These are phyloP conservation scores for Rynchops niger DNA, from an alignment of 2,113 vertebrate genomes.

Conservation along the genomic window DNA sequence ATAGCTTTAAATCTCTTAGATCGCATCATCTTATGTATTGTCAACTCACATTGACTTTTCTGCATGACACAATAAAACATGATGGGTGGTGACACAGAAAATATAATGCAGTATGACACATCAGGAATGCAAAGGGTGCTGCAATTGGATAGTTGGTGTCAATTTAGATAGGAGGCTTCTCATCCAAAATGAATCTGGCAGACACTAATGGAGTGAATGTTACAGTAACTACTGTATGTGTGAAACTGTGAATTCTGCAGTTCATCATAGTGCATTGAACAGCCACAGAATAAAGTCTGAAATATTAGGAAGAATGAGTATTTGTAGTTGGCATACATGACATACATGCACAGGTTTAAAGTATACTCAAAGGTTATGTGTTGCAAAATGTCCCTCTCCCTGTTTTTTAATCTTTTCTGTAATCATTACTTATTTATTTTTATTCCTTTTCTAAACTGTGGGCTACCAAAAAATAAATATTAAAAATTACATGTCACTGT, in stretches of 20 bases:
- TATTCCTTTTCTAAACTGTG: neutral
- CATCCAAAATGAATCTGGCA: conserved; percentile 71
- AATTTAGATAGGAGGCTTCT: conserved; percentile 67
- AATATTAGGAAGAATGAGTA: neutral
- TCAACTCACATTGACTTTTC: conserved; percentile 64
- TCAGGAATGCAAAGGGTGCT: conserved; percentile 64
- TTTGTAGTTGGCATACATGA: neutral
- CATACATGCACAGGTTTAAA: neutral
- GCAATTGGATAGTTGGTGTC: conserved; percentile 66
- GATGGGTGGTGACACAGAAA: conserved; percentile 70
- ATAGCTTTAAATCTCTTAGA: conserved; percentile 55
- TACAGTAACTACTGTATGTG: conserved; percentile 14
- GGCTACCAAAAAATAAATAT: neutral
- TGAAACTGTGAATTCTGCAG: conserved; percentile 33
- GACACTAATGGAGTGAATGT: conserved; percentile 65
- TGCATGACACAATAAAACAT: conserved; percentile 56
- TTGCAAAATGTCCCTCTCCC: neutral
- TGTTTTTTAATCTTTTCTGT: neutral
- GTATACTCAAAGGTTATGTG: neutral
- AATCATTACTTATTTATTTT: neutral
- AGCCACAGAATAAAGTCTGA: neutral
- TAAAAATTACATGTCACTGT: neutral
- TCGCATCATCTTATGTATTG: conserved; percentile 56
- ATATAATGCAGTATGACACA: conserved; percentile 71
- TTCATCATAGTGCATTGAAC: neutral